Percentiles rank a stretch among this genome's conserved stretches.
These are phyloP conservation scores for Hirtodrosophila trivittata DNA, from an alignment of 2,888 invertebrate genomes.

Conservation along the genomic window DNA sequence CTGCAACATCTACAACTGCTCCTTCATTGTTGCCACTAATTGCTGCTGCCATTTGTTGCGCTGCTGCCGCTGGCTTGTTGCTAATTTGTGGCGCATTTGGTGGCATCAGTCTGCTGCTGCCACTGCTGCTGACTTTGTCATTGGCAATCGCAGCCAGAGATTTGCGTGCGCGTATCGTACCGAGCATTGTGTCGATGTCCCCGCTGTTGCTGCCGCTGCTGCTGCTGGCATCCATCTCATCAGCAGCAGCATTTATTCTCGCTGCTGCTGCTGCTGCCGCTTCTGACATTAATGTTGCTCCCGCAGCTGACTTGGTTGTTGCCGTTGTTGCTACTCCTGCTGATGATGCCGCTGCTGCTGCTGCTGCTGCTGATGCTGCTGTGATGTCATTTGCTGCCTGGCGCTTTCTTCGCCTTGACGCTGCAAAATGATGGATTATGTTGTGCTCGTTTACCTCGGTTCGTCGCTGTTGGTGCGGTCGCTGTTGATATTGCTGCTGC, in stretches of 20 bases:
- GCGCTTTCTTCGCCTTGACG: constrained; percentile 64
- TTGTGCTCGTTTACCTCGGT: constrained; percentile 70
- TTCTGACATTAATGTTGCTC: constrained; percentile 32
- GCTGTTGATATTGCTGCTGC: constrained; percentile 24
- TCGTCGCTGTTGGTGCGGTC: constrained; percentile 23
- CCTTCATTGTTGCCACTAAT: constrained; percentile 63
- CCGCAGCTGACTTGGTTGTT: constrained; percentile 32
- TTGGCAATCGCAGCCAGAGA: constrained; percentile 69
- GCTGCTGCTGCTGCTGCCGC: constrained; percentile 13
- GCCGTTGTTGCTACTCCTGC: constrained; percentile 24
- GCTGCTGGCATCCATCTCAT: constrained; percentile 46
- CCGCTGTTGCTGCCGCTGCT: constrained; percentile 24
- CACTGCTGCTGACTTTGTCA: constrained; percentile 47
- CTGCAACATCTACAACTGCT: constrained; percentile 28
- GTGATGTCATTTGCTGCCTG: constrained; percentile 65
- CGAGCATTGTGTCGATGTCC: constrained; percentile 51
- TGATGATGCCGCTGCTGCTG: constrained; percentile 40
- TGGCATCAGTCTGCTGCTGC: constrained; percentile 58
- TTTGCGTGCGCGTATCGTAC: constrained; percentile 80
- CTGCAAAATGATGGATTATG: constrained; percentile 80
- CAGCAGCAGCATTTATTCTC: constrained; percentile 31
- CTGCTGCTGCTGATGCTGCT: constrained; percentile 44
- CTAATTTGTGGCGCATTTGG: constrained; percentile 80
- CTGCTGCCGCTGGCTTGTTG: constrained; percentile 68
- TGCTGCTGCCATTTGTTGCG: constrained; percentile 57